Evolutionary conservation across 2,888 invertebrate species (phyloP).

Genomic region (Habroteleia sp.): DNA sequence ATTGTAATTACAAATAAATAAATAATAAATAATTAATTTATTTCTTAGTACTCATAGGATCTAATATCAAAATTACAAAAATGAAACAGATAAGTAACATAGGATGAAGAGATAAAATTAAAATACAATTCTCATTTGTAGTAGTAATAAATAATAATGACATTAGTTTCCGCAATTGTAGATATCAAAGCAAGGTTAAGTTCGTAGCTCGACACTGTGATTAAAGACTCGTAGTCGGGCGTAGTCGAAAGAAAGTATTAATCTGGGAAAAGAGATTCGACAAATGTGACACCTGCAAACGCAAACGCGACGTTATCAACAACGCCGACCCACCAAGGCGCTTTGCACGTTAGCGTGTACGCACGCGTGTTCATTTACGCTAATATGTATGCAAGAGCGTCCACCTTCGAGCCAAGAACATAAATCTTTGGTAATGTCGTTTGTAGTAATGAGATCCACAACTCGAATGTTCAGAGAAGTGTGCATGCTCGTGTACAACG

Average conservation of each 20-base stretch:
- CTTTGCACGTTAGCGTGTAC: conserved; percentile 58
- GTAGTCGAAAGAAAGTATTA: conserved; percentile 12
- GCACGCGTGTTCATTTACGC: conserved; percentile 62
- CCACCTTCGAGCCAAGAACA: conserved; percentile 62
- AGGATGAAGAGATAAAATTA: too few relatives aligned
- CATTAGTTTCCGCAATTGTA: too few relatives aligned
- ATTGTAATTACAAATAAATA: too few relatives aligned
- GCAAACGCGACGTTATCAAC: conserved; percentile 39
- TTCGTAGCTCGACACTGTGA: too few relatives aligned
- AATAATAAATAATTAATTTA: too few relatives aligned
- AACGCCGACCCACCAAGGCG: conserved; percentile 25
- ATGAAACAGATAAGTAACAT: too few relatives aligned
- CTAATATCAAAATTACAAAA: too few relatives aligned
- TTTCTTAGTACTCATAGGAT: too few relatives aligned
- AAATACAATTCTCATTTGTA: too few relatives aligned
- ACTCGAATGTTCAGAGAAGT: conserved; percentile 54
- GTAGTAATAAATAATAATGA: too few relatives aligned
- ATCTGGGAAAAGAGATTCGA: conserved; percentile 23
- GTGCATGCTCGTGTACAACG: conserved; percentile 34
- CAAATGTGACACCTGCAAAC: conserved; percentile 44
- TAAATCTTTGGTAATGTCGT: conserved; percentile 63
- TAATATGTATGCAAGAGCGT: conserved; percentile 64
- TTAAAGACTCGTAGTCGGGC: too few relatives aligned
- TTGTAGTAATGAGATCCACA: conserved; percentile 62
- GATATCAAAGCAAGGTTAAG: too few relatives aligned